Base-by-base conservation (phyloP, 2,888 invertebrate species). In the Bruchidius siliquastri region DNA sequence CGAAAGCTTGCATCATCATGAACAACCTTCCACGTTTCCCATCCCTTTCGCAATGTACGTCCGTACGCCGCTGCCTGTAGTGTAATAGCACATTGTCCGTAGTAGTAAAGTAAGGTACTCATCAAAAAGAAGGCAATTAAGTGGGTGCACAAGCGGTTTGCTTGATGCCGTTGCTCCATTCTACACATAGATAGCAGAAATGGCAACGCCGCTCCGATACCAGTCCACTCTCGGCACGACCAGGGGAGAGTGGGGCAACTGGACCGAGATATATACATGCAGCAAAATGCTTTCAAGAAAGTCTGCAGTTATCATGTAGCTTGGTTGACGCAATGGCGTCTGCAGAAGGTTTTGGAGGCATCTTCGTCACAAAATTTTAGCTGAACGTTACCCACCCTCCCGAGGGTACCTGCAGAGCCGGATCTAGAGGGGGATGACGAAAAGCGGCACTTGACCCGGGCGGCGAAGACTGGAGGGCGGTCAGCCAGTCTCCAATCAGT, bases 71-170 rank as follows among this genome's bases (percentile, higher is more conserved):
- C 49, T 49, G 49, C 1, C 49, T 13, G 8, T 18, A 49, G 49
- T 49, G 49, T 49, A 49, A 49, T 49, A 49, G 49, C 49, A 49
- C 49, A 72, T 72, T 71, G 72, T 72, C 71, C 73, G 74, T 73
- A 73, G 73, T 72, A 70, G 68, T 32, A 68, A 71, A 70, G 73
- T 71, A 75, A 79, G 77, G 78, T 78, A 75, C 77, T 77, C 76
- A 75, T 77, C 76, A 75, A 77, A 77, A 77, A 77, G 78, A 79
- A 79, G 78, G 78, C 76, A 78, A 79, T 78, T 78, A 77, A 79
- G 78, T 77, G 75, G 74, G 73, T 72, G 74, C 75, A 69, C 72
- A 74, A 49, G 49, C 49, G 26, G 49, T 18, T 49, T 18, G 49
- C 49, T 13, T 13, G 49, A 13, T 49, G 49, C 49, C 49, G 49